These are phyloP conservation scores for Drosophila limbata DNA, from an alignment of 2,888 invertebrate species.

Conservation along the genomic window DNA sequence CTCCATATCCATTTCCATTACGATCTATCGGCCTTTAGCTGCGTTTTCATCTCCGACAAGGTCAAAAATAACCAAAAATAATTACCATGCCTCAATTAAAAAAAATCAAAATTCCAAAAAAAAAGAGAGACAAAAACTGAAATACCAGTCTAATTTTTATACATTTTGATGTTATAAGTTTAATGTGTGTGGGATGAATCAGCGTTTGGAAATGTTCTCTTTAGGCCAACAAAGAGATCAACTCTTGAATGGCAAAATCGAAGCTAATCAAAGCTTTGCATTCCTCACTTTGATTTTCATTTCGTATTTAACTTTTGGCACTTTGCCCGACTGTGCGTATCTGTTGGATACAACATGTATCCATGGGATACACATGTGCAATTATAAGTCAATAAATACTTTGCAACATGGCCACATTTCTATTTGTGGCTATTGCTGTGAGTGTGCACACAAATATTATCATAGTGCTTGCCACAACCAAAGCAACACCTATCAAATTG, in stretches of 20 bases:
- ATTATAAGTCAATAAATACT: constrained; percentile 43
- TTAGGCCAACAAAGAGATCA: constrained; percentile 27
- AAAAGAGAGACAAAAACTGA: constrained; percentile 13
- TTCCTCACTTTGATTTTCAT: constrained; percentile 14
- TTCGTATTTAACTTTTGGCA: constrained; percentile 22
- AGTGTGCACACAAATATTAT: constrained; percentile 33
- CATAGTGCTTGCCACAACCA: constrained; percentile 27
- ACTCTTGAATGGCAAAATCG: constrained; percentile 6
- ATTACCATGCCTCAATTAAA: constrained; percentile 63
- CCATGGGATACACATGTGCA: constrained; percentile 26
- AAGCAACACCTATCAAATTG: constrained; percentile 11
- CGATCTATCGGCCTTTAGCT: constrained; percentile 47
- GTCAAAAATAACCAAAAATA: constrained; percentile 52
- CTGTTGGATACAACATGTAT: constrained; percentile 19
- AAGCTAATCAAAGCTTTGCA: constrained; percentile 50
- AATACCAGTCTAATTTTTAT: constrained; percentile 12
- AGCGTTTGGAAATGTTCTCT: constrained; percentile 25
- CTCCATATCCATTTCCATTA: constrained; percentile 20
- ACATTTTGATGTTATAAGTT: not conserved
- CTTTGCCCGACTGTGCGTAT: constrained; percentile 18
- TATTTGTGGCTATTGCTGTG: constrained; percentile 28
- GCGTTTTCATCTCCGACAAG: constrained; percentile 64
- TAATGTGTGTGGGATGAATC: constrained; percentile 35
- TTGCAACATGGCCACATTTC: constrained; percentile 19
- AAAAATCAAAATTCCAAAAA: not conserved